Percentiles rank a stretch among this genome's conserved stretches.
phyloP scores from a whole-genome alignment of 2,888 invertebrate genomes.

The Smittia aterrima region DNA sequence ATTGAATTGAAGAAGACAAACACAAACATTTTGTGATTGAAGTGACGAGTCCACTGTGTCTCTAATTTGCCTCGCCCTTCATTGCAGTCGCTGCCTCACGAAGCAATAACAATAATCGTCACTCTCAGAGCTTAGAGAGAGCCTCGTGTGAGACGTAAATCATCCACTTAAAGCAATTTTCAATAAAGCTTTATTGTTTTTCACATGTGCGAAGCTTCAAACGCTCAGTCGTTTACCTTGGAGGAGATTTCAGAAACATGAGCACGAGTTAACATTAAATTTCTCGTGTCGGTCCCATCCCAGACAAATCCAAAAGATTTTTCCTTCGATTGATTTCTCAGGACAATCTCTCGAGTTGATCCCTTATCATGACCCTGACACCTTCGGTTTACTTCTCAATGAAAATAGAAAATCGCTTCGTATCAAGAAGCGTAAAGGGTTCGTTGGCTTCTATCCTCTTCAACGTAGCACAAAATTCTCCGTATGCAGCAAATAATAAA shows the following conservation, averaged over 20 bases:
- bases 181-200: constrained; percentile 39
- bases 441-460: neutral
- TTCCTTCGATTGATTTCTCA: neutral
- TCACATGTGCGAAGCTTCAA: neutral
- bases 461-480: neutral
- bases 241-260: neutral
- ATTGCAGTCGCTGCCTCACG: neutral
- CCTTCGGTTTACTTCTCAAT: constrained; percentile 1
- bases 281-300: neutral
- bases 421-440: neutral
- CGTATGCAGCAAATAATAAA: neutral
- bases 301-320: neutral
- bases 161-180: constrained; percentile 31
- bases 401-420: neutral
- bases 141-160: neutral
- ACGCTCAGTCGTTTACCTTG: neutral
- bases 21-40: neutral
- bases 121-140: neutral
- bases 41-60: too few species aligned
- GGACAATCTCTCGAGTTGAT: constrained; percentile 5
- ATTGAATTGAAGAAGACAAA: neutral
- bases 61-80: neutral
- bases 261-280: constrained; percentile 9
- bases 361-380: constrained; percentile 25
- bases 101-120: constrained; percentile 29